phyloP scores from a whole-genome alignment of 1,140 invertebrate species.

The Drosophila mayri region DNA sequence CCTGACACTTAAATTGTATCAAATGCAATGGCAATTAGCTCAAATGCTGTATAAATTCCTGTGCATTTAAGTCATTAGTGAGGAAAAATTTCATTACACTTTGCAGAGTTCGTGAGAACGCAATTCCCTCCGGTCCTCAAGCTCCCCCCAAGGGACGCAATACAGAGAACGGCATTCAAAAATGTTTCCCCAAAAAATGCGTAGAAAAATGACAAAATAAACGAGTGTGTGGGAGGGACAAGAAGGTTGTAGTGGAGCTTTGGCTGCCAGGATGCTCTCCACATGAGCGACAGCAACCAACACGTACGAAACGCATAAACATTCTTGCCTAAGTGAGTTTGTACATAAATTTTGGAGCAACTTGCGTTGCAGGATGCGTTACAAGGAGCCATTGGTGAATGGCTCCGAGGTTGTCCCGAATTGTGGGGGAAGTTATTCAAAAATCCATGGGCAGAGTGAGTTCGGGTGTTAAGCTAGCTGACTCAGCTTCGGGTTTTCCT shows the following conservation, averaged over 20 bases:
- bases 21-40: constrained; percentile 73
- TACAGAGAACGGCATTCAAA: constrained; percentile 38
- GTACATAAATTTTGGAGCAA: constrained; percentile 74
- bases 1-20: constrained; percentile 48
- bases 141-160: constrained; percentile 16
- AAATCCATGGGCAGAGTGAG: constrained; percentile 46
- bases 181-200: constrained; percentile 45
- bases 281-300: constrained; percentile 75
- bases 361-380: constrained; percentile 70
- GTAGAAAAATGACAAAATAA: constrained; percentile 53
- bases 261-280: constrained; percentile 7
- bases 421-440: constrained; percentile 38
- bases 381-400: constrained; percentile 26
- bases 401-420: constrained; percentile 3
- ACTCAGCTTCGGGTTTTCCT: constrained; percentile 37
- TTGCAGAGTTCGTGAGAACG: constrained; percentile 29
- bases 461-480: constrained; percentile 39
- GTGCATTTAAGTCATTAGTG: constrained; percentile 75
- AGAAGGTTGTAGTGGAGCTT: not conserved
- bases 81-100: constrained; percentile 76
- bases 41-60: constrained; percentile 64
- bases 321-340: constrained; percentile 83
- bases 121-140: constrained; percentile 33
- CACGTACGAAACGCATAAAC: constrained; percentile 82
- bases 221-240: constrained; percentile 2